Base-by-base conservation (phyloP, 1,140 invertebrate genomes). In the Nasonia giraulti region DNA sequence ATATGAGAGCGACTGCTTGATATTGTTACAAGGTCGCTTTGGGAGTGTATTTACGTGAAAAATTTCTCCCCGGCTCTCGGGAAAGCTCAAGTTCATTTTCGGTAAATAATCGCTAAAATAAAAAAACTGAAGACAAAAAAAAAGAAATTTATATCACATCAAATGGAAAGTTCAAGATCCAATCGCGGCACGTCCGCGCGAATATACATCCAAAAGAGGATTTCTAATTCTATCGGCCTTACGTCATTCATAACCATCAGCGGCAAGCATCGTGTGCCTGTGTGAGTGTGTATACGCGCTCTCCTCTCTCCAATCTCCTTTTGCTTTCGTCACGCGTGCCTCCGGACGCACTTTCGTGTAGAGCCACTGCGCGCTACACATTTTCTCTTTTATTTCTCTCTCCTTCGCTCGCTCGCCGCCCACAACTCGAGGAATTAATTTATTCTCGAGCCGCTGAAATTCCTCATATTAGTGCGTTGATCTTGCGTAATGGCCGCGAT, bases 161-260 rank as follows among this genome's bases (percentile, higher is more conserved):
- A 44, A 44, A 44, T 44, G 40, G 40, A 44, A 11, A 44, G 40
- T 44, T 44, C 40, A 44, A 44, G 40, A 44, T 44, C 40, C 40
- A 44, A 7, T 44, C 8, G 40, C 8, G 8, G 20, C 20, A 62
- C 47, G 17, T 62, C 20, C 55, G 55, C 17, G 55, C 17, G 4
- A 82, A 82, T 55, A 74, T 37, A 82, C 33, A 82, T 37, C 27
- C 23, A 37, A 75, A 75, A 33, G 71, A 74, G 27, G 71, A 73
- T 82, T 82, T 82, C 81, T 82, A 75, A 82, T 76, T 82, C 81
- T 75, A 82, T 50, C 81, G n/a, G 27, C 14, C 10, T 82, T 76
- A 66, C 73, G n/a, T 82, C 73, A 82, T 76, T 82, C 20, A 66
- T n/a, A 76, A 66, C 8, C 17, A 66, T 82, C 44, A 37, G 11